Evolutionary conservation across 2,113 vertebrate genomes (phyloP), one percentile per base, ranked within the genome.

Genomic region (Pomatorhinus ruficollis): DNA sequence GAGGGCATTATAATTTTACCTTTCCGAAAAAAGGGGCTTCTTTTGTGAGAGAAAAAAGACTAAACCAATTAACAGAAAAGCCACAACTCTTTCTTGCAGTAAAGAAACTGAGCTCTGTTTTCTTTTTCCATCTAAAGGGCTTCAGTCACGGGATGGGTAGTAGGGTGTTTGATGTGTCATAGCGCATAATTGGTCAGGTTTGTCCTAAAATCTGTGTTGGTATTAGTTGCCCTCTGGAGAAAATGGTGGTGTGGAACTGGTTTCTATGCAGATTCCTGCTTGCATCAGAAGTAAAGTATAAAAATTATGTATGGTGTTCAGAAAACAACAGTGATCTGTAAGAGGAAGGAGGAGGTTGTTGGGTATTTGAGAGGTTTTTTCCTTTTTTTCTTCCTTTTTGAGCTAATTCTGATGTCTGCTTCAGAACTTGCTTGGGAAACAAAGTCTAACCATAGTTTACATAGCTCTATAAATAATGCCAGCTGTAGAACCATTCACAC

Each of bases 401-500:
- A 50, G 22, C 11, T 47, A 28, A 10, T 90, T 80, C 44, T 85
- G 12, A 35, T 57, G 10, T 83, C 59, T 88, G 22, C 57, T 64
- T 90, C 71, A 92, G 66, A 93, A 72, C 20, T 83, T 86, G 8
- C 64, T 90, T 86, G 45, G 39, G 50, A 93, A 90, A 80, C 0
- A 1, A 80, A 77, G 45, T 63, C 45, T 88, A 83, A 66, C 83
- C 85, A 54, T 70, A 83, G 83, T 93, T 94, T 90, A 95, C 76
- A 74, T 92, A 95, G 68, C 92, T 93, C 70, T 79, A 70, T 93
- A 95, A 97, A 92, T 88, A 92, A 86, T 90, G 79, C 79, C 94
- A 94, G 79, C 88, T 96, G 85, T 68, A 72, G 79, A 90, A 81
- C 63, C 42, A 49, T 80, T 92, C 91, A 70, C 35, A 61, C 50